Base-by-base conservation (phyloP, 2,888 invertebrate species). In the Macrosiphum euphorbiae region DNA sequence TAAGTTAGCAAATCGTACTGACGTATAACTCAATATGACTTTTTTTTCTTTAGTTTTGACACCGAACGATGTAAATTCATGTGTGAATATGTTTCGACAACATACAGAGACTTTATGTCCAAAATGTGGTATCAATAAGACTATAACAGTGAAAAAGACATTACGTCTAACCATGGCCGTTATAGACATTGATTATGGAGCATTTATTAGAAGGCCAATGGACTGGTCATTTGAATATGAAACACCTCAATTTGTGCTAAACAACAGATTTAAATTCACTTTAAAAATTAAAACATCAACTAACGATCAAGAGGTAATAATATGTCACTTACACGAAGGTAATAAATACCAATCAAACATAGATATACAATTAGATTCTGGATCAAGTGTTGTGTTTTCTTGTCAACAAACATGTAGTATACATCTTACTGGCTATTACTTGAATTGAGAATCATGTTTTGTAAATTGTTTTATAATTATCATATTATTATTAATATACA, bases 321-420 rank as follows among this genome's bases (percentile, higher is more conserved):
- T 89, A 84, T 92, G 92, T 92, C 92, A 92, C 10, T 87, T 92
- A 35, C 84, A 92, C 7, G 92, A 92, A 89, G 92, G 88, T 35
- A 92, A 92, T 41, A 92, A 89, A 67, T 92, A 92, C 8, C 92
- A 92, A 47, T 84, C 84, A 28, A 55, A 78, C 8, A 58, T 92
- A 55, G 92, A 92, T 67, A 7, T 92, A 28, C 58, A 84, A 47
- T 85, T 92, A 35, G 44, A 52, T n/a, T 55, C 89, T 41, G 92
- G 92, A 84, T 47, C 89, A 88, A 92, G 28, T 84, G 52, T 89
- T 47, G 35, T 84, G 8, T 92, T 92, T 92, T 89, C 89, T 89
- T 92, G 92, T 58, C 92, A 92, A 85, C 92, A 92, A 85, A 92
- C 92, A 47, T 92, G 92, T 28, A 92, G 92, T 58, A 92, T 89